Conservation (phyloP, 2,797 vertebrate genomes). For the Macrochelys suwanniensis region DNA sequence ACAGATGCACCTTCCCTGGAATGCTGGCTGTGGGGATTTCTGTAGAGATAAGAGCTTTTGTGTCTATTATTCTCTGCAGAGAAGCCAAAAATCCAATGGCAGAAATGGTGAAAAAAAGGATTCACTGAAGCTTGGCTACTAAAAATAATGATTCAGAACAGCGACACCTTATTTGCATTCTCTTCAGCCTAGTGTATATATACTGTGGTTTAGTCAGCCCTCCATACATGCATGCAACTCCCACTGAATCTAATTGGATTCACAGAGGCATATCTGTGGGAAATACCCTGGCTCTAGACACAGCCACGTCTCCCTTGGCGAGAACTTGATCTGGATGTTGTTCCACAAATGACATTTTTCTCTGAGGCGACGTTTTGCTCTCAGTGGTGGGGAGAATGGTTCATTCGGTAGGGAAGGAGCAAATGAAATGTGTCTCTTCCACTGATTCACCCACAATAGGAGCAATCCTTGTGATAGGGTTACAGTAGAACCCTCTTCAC, state of each 20-base stretch:
- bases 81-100: not conserved
- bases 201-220: constrained; percentile 41
- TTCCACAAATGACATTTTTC: not conserved
- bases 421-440: not conserved
- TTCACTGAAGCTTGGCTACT: constrained; percentile 35
- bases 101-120: constrained; percentile 23
- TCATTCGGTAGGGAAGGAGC: not conserved
- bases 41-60: not conserved
- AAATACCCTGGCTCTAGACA: not conserved
- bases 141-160: constrained; percentile 57
- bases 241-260: not conserved
- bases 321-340: not conserved
- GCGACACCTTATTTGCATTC: constrained; percentile 68
- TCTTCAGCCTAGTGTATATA: constrained; percentile 46
- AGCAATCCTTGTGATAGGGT: not conserved
- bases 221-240: constrained; percentile 57
- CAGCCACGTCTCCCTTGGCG: not conserved
- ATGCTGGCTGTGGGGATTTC: constrained; percentile 34
- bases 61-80: constrained; percentile 32
- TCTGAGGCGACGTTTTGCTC: not conserved
- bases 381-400: not conserved
- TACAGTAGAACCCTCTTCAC: not conserved
- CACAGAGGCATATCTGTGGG: constrained; percentile 25
- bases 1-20: constrained; percentile 23
- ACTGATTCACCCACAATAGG: not conserved